These are phyloP conservation scores for Phrixothrix hirtus DNA, from an alignment of 2,888 invertebrate species.

Conservation along the genomic window DNA sequence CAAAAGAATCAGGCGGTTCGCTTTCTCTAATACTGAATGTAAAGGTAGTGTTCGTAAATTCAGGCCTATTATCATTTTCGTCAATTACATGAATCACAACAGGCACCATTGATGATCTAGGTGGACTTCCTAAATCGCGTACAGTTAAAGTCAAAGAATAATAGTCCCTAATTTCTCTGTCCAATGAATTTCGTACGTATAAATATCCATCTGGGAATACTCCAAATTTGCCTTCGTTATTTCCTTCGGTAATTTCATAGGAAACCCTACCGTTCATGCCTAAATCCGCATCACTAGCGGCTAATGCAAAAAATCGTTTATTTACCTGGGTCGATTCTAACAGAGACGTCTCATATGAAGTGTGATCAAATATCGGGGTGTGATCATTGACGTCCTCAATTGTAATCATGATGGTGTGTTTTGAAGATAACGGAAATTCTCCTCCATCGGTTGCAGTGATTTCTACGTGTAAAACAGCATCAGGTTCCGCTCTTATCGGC, in stretches of 20 bases:
- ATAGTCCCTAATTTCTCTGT: slow-evolving; percentile 89
- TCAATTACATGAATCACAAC: slow-evolving; percentile 92
- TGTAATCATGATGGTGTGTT: slow-evolving; percentile 71
- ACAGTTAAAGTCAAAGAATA: slow-evolving; percentile 87
- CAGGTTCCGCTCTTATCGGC: slow-evolving; percentile 76
- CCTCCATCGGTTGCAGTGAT: slow-evolving; percentile 87
- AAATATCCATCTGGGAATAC: slow-evolving; percentile 94
- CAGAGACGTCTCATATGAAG: slow-evolving; percentile 90
- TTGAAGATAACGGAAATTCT: slow-evolving; percentile 72
- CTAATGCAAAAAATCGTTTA: slow-evolving; percentile 84
- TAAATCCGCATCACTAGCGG: slow-evolving; percentile 87
- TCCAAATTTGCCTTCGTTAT: slow-evolving; percentile 84
- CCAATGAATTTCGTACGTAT: slow-evolving; percentile 83
- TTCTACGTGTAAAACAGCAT: slow-evolving; percentile 71
- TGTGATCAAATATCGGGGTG: slow-evolving; percentile 90
- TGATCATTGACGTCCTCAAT: slow-evolving; percentile 93
- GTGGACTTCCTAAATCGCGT: slow-evolving; percentile 76
- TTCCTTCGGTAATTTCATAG: slow-evolving; percentile 85
- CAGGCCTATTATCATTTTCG: slow-evolving; percentile 94
- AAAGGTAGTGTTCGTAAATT: slow-evolving; percentile 89
- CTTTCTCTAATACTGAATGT: slow-evolving; percentile 88
- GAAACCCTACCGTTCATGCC: slow-evolving; percentile 78
- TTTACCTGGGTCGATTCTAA: slow-evolving; percentile 90
- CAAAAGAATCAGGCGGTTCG: slow-evolving; percentile 85
- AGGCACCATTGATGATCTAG: slow-evolving; percentile 82